Evolutionary conservation across 2,113 vertebrate species (phyloP).

Genomic region (cattle (Bos taurus)): DNA sequence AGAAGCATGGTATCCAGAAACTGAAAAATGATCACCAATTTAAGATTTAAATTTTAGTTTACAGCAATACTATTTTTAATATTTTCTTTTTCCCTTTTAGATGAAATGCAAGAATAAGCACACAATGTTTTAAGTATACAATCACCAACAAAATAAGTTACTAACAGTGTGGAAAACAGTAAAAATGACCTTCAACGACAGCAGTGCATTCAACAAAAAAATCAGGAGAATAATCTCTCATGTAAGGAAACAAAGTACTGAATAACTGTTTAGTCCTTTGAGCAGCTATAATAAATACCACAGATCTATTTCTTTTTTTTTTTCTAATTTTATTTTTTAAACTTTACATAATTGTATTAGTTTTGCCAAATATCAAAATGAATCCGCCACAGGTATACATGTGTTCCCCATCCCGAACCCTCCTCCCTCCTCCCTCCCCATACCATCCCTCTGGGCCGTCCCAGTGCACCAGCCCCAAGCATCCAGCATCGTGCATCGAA

Average conservation of each 20-base stretch:
- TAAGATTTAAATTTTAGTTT: not conserved
- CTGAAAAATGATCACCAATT: not conserved
- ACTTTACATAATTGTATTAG: no score
- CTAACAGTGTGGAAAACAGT: not conserved
- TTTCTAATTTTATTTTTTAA: no score
- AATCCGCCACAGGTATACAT: no score
- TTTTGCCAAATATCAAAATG: no score
- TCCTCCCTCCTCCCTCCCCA: no score
- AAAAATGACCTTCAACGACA: not conserved
- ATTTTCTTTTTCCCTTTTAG: not conserved
- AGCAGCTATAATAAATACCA: not conserved
- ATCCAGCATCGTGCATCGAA: no score
- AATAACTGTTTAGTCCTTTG: not conserved
- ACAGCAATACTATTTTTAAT: not conserved
- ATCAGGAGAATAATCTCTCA: not conserved
- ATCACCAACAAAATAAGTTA: not conserved
- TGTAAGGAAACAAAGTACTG: not conserved
- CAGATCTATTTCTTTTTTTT: not conserved
- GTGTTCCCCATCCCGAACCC: no score
- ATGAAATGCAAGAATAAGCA: not conserved
- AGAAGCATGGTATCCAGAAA: not conserved
- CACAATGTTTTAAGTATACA: not conserved
- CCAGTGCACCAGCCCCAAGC: no score
- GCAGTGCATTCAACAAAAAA: not conserved
- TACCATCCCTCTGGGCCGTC: no score